These are phyloP conservation scores for Willowsia nigromaculata DNA, from an alignment of 2,888 invertebrate species.

Conservation along the genomic window DNA sequence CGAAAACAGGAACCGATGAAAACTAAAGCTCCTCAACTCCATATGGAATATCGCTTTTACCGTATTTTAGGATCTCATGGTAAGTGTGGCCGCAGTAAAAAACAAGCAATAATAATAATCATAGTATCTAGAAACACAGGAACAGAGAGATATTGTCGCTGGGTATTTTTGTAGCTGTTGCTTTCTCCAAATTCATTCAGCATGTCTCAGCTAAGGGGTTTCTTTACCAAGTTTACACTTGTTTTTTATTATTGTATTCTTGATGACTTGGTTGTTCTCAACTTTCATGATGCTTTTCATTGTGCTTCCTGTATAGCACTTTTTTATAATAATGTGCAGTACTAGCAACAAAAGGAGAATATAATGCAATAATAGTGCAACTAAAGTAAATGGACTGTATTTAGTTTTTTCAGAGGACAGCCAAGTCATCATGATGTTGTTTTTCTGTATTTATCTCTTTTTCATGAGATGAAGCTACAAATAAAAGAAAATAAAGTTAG, in stretches of 20 bases:
- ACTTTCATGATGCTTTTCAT: conserved; percentile 6
- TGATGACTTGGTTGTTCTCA: conserved; percentile 29
- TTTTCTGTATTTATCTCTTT: conserved; percentile 17
- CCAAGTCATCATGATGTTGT: background rate
- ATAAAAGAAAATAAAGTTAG: too few species aligned
- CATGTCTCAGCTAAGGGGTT: background rate
- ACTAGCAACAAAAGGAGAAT: background rate
- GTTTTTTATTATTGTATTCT: conserved; percentile 10
- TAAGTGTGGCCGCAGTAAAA: conserved; percentile 82
- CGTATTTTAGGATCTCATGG: conserved; percentile 98
- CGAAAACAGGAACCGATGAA: conserved; percentile 96
- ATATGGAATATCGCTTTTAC: conserved; percentile 99
- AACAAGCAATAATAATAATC: background rate
- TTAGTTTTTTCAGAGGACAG: conserved; percentile 3
- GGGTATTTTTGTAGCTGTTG: background rate
- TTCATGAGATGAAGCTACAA: conserved; percentile 23
- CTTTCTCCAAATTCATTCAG: background rate
- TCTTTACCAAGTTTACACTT: background rate
- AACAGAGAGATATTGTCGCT: background rate
- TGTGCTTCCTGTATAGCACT: background rate
- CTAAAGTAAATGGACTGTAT: conserved; percentile 12
- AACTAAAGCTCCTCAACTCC: conserved; percentile 99
- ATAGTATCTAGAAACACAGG: background rate
- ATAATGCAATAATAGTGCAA: conserved; percentile 8
- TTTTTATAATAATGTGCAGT: background rate